Conservation (phyloP, 2,888 invertebrate genomes). For the Leptinotarsa juncta region DNA sequence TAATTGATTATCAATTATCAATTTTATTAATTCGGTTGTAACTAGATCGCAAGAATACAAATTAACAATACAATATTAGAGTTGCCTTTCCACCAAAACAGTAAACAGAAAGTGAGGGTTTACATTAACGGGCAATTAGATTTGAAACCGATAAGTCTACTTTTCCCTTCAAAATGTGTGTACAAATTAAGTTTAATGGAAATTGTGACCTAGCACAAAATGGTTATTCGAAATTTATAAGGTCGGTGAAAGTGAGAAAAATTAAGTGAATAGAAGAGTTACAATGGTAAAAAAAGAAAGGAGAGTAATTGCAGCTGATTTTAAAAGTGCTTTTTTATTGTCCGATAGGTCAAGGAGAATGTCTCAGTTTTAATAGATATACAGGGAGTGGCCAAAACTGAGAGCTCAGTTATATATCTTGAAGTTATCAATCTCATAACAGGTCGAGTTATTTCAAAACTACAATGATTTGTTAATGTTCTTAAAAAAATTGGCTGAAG, state of each 20-base stretch:
- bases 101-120: constrained; percentile 5
- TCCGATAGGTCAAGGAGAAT: constrained; percentile 9
- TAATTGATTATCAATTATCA: no score
- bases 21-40: background rate
- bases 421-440: no score
- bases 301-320: constrained; percentile 1
- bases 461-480: no score
- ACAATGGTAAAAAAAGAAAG: constrained; percentile 5
- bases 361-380: background rate
- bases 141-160: constrained; percentile 2
- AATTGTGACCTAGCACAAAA: background rate
- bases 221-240: constrained; percentile 7
- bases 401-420: no score
- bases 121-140: background rate
- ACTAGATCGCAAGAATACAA: constrained; percentile 10
- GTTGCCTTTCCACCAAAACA: constrained; percentile 8
- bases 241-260: constrained; percentile 25
- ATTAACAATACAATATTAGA: background rate
- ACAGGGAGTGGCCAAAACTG: background rate
- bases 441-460: no score
- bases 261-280: background rate
- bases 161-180: constrained; percentile 9
- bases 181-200: constrained; percentile 1
- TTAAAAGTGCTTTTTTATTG: background rate
- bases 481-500: no score